Conservation (phyloP, 2,113 vertebrate species). For the Todiramphus saurophagus region DNA sequence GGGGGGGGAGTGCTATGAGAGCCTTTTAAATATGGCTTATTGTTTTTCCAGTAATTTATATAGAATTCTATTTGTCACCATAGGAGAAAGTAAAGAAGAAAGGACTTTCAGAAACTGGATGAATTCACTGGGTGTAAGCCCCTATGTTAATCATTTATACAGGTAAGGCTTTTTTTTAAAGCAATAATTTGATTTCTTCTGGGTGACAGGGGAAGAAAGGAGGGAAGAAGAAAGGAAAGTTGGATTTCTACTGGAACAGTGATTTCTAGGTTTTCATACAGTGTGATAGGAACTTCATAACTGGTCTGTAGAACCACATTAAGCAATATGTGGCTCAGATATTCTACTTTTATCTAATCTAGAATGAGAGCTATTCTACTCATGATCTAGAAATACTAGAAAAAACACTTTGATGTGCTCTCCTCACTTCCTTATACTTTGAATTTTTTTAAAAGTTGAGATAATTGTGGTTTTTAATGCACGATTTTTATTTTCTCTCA, state of each 20-base stretch:
- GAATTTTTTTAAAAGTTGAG: not conserved
- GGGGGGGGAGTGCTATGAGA: not conserved
- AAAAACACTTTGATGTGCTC: not conserved
- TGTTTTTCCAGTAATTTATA: constrained; percentile 19
- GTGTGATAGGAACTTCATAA: not conserved
- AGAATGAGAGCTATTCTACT: not conserved
- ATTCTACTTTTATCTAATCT: not conserved
- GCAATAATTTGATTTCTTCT: not conserved
- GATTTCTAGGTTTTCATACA: not conserved
- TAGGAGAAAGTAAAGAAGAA: constrained; percentile 92
- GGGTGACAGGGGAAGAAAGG: not conserved
- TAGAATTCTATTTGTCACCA: constrained; percentile 15
- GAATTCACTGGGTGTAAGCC: constrained; percentile 93
- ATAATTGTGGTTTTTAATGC: not conserved
- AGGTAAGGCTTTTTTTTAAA: constrained; percentile 74
- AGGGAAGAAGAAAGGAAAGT: not conserved
- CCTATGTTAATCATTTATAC: constrained; percentile 92
- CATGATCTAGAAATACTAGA: not conserved
- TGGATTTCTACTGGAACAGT: not conserved
- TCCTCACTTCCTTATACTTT: not conserved
- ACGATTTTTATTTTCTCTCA: not conserved
- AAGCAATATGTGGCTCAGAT: not conserved
- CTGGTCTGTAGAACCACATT: not conserved
- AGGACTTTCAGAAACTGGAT: constrained; percentile 98
- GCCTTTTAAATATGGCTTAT: not conserved